phyloP scores from a whole-genome alignment of 2,113 vertebrate genomes.

The Antigone vipio region DNA sequence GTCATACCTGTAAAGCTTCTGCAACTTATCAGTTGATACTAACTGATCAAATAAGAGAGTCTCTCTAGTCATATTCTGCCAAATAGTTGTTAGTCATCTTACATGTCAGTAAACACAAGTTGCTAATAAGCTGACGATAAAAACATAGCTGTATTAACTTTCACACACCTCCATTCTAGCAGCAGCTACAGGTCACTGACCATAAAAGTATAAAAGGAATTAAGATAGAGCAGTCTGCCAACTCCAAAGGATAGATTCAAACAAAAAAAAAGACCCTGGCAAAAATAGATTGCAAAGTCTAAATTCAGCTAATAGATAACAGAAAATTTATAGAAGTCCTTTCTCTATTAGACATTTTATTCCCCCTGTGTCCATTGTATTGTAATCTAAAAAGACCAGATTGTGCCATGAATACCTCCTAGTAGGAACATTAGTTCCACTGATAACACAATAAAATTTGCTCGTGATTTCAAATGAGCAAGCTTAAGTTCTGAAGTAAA shows the following conservation, averaged over 20 bases:
- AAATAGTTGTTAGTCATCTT: neutral
- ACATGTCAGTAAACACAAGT: neutral
- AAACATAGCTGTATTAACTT: neutral
- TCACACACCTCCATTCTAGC: neutral
- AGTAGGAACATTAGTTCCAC: neutral
- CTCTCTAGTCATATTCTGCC: neutral
- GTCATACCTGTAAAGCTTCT: neutral
- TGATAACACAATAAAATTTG: neutral
- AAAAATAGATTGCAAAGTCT: neutral
- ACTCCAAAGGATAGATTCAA: neutral
- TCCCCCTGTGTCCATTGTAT: neutral
- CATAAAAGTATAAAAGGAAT: neutral
- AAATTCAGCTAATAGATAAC: neutral
- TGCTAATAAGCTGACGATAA: neutral
- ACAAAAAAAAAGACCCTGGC: neutral
- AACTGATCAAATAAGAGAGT: neutral
- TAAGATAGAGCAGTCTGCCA: neutral
- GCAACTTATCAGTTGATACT: neutral
- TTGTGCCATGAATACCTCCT: neutral
- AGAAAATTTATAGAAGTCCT: neutral
- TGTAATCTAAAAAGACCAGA: neutral
- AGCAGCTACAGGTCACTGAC: neutral
- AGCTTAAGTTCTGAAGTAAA: neutral
- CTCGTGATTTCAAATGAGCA: neutral
- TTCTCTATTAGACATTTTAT: neutral